phyloP scores from a whole-genome alignment of 2,797 vertebrate genomes.

The Hippopotamyrus pictus region DNA sequence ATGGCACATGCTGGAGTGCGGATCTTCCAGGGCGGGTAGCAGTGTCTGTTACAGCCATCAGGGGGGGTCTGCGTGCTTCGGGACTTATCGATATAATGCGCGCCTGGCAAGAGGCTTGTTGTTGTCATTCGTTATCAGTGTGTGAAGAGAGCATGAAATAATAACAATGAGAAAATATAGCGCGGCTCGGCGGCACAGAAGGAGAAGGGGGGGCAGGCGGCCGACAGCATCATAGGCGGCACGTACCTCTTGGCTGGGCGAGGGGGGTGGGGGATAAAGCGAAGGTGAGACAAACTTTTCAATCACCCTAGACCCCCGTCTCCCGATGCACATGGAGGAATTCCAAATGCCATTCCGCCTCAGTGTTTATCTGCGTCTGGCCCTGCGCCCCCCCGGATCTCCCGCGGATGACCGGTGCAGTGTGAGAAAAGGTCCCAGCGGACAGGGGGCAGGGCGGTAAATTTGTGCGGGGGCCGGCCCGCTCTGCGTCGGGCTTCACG shows the following conservation, averaged over 20 bases:
- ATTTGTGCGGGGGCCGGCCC: not conserved
- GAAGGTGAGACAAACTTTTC: conserved; percentile 62
- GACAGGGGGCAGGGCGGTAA: not conserved
- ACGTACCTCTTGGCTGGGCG: conserved; percentile 57
- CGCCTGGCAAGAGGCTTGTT: conserved; percentile 41
- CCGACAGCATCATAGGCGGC: conserved; percentile 47
- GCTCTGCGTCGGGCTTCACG: not conserved
- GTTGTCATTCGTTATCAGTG: conserved; percentile 20
- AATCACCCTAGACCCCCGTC: conserved; percentile 60
- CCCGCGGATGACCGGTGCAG: not conserved
- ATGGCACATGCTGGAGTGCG: not conserved
- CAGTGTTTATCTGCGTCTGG: conserved; percentile 43
- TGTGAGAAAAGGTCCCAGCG: conserved; percentile 14
- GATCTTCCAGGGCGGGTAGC: not conserved
- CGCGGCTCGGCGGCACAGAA: not conserved
- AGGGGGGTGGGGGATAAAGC: conserved; percentile 65
- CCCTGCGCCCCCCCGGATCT: not conserved
- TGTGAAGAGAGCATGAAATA: conserved; percentile 11
- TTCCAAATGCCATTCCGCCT: conserved; percentile 61
- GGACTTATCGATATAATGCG: conserved; percentile 7
- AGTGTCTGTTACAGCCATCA: not conserved
- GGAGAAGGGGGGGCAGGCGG: conserved; percentile 25
- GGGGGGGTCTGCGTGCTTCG: not conserved
- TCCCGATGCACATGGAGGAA: conserved; percentile 60
- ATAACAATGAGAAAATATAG: conserved; percentile 28